Base-by-base conservation (phyloP, 2,888 invertebrate genomes). In the Diarsia rubi region DNA sequence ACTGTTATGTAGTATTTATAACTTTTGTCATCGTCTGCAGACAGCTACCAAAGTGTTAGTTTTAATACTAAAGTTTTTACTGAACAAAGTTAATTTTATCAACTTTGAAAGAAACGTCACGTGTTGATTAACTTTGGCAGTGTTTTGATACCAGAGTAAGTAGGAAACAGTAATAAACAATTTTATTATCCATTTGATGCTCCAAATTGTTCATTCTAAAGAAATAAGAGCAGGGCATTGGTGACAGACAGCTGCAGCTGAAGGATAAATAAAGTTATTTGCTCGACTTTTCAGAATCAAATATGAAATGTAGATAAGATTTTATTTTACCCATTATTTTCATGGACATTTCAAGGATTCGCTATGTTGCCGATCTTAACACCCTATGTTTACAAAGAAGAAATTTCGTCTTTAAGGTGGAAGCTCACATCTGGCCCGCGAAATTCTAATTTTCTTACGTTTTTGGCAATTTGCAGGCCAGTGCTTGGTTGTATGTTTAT, bases 41-140 rank as follows among this genome's bases (percentile, higher is more conserved):
- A n/a, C 54, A 52, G 14, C n/a, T 45, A 12, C 4, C 31, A 11
- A 47, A 31, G 47, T 57, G n/a, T 44, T 16, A 63, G 21, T n/a
- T 79, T 63, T 71, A 62, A 63, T 47, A 47, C 42, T 54, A 54
- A 71, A 27, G 52, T 42, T 27, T 78, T 68, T 69, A 52, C 19
- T 69, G 16, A n/a, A 27, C 6, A n/a, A 62, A 52, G 12, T 54
- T 70, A 42, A 42, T 49, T 24, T 63, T 16, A 27, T 49, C 9
- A 24, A 63, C 9, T 57, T 24, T 16, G n/a, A 31, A 47, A 73
- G 21, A 42, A 21, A 24, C 16, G 54, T n/a, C 54, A 24, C 37
- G 45, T 47, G 12, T n/a, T 14, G 14, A 47, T 60, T 6, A 16
- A 44, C 21, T 68, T 60, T 42, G 8, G 27, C 19, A 59, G 0